Evolutionary conservation across 1,140 invertebrate species (phyloP), one percentile per base, ranked within the genome.

Genomic region (Colletes latitarsis): DNA sequence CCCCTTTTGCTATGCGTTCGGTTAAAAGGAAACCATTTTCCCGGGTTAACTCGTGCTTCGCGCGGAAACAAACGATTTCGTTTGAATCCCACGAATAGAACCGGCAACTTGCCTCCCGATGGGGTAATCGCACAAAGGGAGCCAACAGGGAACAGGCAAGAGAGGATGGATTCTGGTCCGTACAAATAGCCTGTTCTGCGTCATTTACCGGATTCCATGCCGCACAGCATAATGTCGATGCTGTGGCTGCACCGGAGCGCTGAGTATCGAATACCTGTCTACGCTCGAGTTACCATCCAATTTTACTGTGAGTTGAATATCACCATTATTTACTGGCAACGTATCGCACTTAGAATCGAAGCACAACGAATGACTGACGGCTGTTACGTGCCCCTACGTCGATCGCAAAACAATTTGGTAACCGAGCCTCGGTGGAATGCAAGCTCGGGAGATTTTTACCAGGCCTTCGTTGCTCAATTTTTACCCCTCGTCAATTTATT

Each of bases 261-360:
- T 21, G 60, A 63, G 21, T 67, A 72, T 62, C 69, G 76, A 66
- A 67, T 49, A 43, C 52, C 46, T 66, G 60, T 66, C 76, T 52
- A 49, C 71, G 63, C 76, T 85, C 68, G 63, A 76, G 72, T 86
- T 86, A 74, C 69, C 67, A 52, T 80, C 68, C 81, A 80, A 86
- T 86, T 87, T 87, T 76, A 83, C 73, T 58, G 55, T 43, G 58
- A 81, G 53, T 83, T 68, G 69, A 87, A 83, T 86, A 85, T 86
- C 80, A 3, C 52, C 70, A 78, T 85, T 85, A 86, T 85, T 86
- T 85, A 76, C 62, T 53, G 30, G 19, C n/a, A 12, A 9, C 17
- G 57, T 57, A 63, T 64, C 58, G 58, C 74, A 39, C 19, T 68
- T 68, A 62, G 30, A 43, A 55, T 21, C 19, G 73, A 75, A 41